Conservation (phyloP, 1,140 invertebrate genomes). For the Trichonephila clavipes region DNA sequence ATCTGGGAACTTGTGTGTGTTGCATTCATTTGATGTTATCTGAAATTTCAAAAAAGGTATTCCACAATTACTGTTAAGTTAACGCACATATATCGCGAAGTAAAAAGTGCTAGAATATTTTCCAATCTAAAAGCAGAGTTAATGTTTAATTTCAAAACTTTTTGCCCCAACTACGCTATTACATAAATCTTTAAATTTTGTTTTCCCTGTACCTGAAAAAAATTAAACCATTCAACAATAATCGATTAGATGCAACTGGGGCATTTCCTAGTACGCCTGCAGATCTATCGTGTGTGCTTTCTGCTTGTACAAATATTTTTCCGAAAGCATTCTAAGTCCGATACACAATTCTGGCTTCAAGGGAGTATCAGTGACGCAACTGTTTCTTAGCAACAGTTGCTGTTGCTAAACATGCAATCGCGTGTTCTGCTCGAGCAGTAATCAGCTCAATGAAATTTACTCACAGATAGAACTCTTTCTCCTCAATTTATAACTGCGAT, state of each 20-base stretch:
- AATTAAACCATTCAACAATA: neutral
- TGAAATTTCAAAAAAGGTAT: too few relatives aligned
- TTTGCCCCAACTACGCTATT: too few relatives aligned
- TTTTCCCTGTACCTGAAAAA: neutral
- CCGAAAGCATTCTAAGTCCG: neutral
- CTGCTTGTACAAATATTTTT: neutral
- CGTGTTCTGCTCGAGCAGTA: neutral
- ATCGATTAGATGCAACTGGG: neutral
- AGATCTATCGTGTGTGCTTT: neutral
- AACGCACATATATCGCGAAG: too few relatives aligned
- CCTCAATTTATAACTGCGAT: neutral
- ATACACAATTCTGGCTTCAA: neutral
- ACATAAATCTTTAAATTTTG: too few relatives aligned
- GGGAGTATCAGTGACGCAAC: slow-evolving; percentile 16
- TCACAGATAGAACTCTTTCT: neutral
- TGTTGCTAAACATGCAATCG: slow-evolving; percentile 27
- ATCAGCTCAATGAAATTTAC: slow-evolving; percentile 23
- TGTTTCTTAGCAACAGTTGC: slow-evolving; percentile 27
- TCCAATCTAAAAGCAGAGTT: too few relatives aligned
- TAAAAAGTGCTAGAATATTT: too few relatives aligned
- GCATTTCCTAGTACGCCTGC: neutral
- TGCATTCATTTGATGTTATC: too few relatives aligned
- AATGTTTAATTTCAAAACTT: too few relatives aligned
- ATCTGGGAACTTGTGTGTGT: too few relatives aligned
- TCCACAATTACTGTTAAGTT: too few relatives aligned